phyloP scores from a whole-genome alignment of 2,113 vertebrate genomes.

The Fulmarus glacialis region DNA sequence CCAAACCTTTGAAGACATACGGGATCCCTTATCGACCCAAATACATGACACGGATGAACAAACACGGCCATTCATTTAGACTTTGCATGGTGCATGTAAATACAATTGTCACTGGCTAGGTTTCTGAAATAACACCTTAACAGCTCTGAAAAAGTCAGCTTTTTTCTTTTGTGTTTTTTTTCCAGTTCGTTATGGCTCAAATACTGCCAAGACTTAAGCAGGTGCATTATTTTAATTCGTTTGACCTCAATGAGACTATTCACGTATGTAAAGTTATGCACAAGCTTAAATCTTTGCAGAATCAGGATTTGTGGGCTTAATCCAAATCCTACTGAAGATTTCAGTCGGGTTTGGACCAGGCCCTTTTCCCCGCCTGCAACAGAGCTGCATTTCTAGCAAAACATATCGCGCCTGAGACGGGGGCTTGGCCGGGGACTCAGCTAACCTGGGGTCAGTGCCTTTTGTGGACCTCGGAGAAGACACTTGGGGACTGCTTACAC shows the following conservation, averaged over 20 bases:
- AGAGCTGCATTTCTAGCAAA: not conserved
- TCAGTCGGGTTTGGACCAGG: not conserved
- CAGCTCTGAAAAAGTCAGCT: not conserved
- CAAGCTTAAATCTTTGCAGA: slow-evolving; percentile 29
- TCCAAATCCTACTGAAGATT: slow-evolving; percentile 19
- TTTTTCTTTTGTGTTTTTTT: not conserved
- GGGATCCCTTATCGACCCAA: slow-evolving; percentile 10
- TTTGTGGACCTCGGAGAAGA: too few species aligned
- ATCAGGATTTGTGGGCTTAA: slow-evolving; percentile 40
- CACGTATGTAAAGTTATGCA: slow-evolving; percentile 19
- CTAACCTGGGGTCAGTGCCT: not conserved
- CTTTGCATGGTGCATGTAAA: not conserved
- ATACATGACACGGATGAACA: not conserved
- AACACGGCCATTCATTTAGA: not conserved
- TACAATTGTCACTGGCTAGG: not conserved
- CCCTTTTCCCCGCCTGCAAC: not conserved
- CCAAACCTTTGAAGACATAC: not conserved
- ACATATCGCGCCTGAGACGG: fast-evolving
- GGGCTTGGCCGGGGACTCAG: not conserved
- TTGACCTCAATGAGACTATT: not conserved
- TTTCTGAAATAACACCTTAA: not conserved
- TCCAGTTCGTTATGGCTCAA: not conserved
- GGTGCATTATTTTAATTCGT: not conserved
- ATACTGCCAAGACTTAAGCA: not conserved
- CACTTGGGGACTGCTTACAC: not conserved